Evolutionary conservation across 2,797 vertebrate species (phyloP).

Genomic region (Sebastes taczanowskii): DNA sequence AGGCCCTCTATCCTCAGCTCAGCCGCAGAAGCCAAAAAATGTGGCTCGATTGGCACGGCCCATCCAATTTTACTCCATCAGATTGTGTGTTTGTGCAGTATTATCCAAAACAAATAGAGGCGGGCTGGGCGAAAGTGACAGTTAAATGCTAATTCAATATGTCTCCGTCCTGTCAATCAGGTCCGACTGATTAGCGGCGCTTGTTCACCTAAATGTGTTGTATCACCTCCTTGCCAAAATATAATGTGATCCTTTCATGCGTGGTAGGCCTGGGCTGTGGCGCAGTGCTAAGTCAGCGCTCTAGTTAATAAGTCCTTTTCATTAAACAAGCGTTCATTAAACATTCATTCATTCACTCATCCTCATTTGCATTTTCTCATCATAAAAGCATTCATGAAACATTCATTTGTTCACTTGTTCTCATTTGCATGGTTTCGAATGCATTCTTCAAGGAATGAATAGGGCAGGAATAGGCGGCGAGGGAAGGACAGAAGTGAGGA

Average conservation of each 20-base stretch:
- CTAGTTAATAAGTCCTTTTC: constrained; percentile 83
- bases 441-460: constrained; percentile 64
- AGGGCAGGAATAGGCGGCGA: constrained; percentile 29
- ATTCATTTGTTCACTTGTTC: constrained; percentile 81
- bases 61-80: constrained; percentile 36
- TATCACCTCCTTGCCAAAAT: constrained; percentile 63
- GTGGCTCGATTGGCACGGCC: constrained; percentile 7
- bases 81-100: constrained; percentile 41
- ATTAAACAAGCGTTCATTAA: constrained; percentile 83
- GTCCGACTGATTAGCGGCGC: constrained; percentile 58
- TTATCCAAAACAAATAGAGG: constrained; percentile 56
- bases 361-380: constrained; percentile 81
- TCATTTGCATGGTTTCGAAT: constrained; percentile 67
- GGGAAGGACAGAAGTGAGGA: constrained; percentile 6
- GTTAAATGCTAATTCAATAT: constrained; percentile 54
- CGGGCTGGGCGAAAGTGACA: constrained; percentile 14
- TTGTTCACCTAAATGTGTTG: constrained; percentile 70
- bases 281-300: constrained; percentile 73
- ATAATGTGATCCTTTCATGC: constrained; percentile 63
- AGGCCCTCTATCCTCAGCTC: constrained; percentile 19
- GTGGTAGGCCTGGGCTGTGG: constrained; percentile 37
- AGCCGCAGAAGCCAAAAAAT: constrained; percentile 22
- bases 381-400: constrained; percentile 81
- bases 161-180: constrained; percentile 62
- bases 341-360: constrained; percentile 81